Percentiles rank a stretch among this genome's conserved stretches.
Conservation (phyloP, 2,797 vertebrate genomes). For the Neomorphus geoffroyi region DNA sequence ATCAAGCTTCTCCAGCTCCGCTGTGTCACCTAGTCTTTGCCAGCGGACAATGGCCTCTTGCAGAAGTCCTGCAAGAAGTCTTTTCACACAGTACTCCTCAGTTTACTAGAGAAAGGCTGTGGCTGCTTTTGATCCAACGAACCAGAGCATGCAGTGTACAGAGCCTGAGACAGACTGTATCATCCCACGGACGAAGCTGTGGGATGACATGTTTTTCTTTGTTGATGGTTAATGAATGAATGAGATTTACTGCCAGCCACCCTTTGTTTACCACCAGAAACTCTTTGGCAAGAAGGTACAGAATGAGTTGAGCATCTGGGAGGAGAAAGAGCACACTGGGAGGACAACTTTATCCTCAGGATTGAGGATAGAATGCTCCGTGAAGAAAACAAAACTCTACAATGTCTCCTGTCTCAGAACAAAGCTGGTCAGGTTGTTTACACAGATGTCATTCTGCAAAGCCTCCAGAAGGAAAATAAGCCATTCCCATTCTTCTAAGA, state of each 20-base stretch:
- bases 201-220: slow-evolving; percentile 62
- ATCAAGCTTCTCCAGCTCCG: background rate
- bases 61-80: background rate
- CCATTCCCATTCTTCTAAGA: background rate
- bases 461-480: slow-evolving; percentile 9
- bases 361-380: slow-evolving; percentile 62
- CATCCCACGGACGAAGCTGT: slow-evolving; percentile 34
- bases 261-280: slow-evolving; percentile 30
- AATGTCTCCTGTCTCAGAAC: slow-evolving; percentile 47
- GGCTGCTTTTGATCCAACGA: slow-evolving; percentile 28
- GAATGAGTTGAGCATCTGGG: slow-evolving; percentile 62
- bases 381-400: slow-evolving; percentile 71
- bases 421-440: slow-evolving; percentile 18
- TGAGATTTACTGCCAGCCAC: slow-evolving; percentile 39
- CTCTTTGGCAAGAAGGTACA: slow-evolving; percentile 30
- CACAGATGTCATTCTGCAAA: slow-evolving; percentile 36
- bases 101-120: background rate
- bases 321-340: slow-evolving; percentile 69
- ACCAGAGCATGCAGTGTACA: background rate
- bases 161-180: slow-evolving; percentile 51
- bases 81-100: background rate
- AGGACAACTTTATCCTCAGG: slow-evolving; percentile 65
- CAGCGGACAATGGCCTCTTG: background rate
- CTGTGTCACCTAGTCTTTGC: background rate
- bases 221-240: slow-evolving; percentile 68